These are phyloP conservation scores for Dromaius novaehollandiae DNA, from an alignment of 2,113 vertebrate genomes.

Conservation along the genomic window DNA sequence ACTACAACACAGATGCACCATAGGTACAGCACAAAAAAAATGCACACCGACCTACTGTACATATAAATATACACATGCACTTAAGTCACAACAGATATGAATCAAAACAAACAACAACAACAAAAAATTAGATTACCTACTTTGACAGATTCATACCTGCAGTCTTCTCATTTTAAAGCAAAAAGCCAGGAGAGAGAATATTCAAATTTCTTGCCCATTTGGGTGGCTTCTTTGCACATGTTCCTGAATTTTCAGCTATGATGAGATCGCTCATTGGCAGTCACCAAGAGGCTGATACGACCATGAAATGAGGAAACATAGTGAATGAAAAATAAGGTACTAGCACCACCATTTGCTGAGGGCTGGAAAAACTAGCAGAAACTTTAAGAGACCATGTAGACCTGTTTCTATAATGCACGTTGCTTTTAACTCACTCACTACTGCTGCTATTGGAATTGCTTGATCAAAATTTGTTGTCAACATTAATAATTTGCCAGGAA, in stretches of 20 bases:
- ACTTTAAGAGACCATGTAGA: slow-evolving; percentile 27
- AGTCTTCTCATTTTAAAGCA: slow-evolving; percentile 72
- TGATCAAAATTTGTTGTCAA: slow-evolving; percentile 24
- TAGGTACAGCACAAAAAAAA: slow-evolving; percentile 4
- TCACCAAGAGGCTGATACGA: slow-evolving; percentile 76
- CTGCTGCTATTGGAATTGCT: neutral
- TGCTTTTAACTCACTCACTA: slow-evolving; percentile 14
- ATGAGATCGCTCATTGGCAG: slow-evolving; percentile 73
- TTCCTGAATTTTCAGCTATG: slow-evolving; percentile 80
- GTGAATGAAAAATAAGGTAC: slow-evolving; percentile 79
- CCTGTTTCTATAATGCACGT: neutral
- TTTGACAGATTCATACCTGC: slow-evolving; percentile 70
- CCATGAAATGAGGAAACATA: slow-evolving; percentile 78
- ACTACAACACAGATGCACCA: slow-evolving; percentile 55
- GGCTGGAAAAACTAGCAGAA: slow-evolving; percentile 71
- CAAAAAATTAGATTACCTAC: slow-evolving; percentile 68
- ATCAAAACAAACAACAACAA: slow-evolving; percentile 38
- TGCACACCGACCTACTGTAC: neutral
- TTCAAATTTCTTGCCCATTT: slow-evolving; percentile 70
- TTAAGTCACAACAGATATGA: slow-evolving; percentile 57
- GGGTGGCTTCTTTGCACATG: slow-evolving; percentile 74
- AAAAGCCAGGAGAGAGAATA: slow-evolving; percentile 48
- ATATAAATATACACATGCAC: slow-evolving; percentile 43
- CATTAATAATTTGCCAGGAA: slow-evolving; percentile 55
- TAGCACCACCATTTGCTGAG: slow-evolving; percentile 84